phyloP scores from a whole-genome alignment of 2,797 vertebrate species.

The Rousettus madagascariensis region DNA sequence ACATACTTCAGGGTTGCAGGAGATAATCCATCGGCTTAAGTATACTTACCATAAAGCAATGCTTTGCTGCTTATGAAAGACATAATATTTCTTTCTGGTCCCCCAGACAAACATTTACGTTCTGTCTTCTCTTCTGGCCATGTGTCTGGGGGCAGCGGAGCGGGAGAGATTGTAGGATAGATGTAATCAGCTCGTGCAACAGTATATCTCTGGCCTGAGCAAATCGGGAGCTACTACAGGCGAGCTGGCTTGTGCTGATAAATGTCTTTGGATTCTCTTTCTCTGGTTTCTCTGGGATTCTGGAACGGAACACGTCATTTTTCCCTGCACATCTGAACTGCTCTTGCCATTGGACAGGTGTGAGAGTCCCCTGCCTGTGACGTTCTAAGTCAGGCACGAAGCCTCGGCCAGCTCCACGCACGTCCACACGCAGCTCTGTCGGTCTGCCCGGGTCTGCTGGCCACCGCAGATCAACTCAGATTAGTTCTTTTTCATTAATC shows the following conservation, averaged over 20 bases:
- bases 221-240: slow-evolving; percentile 16
- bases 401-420: neutral
- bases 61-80: neutral
- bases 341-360: slow-evolving; percentile 17
- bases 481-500: slow-evolving; percentile 9
- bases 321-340: slow-evolving; percentile 24
- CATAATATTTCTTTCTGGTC: neutral
- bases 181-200: neutral
- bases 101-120: neutral
- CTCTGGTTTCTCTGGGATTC: slow-evolving; percentile 34
- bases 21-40: neutral
- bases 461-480: neutral
- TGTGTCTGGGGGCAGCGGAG: neutral
- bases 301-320: slow-evolving; percentile 25
- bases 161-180: neutral
- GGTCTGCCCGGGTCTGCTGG: neutral
- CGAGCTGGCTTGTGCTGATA: neutral
- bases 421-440: slow-evolving; percentile 38
- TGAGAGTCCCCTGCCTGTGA: slow-evolving; percentile 25
- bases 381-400: neutral
- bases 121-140: neutral
- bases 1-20: neutral
- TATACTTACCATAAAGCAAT: neutral
- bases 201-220: neutral
- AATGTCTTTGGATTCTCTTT: slow-evolving; percentile 22